Evolutionary conservation across 2,888 invertebrate species (phyloP), one percentile per base, ranked within the genome.

Genomic region (Blomia tropicalis): DNA sequence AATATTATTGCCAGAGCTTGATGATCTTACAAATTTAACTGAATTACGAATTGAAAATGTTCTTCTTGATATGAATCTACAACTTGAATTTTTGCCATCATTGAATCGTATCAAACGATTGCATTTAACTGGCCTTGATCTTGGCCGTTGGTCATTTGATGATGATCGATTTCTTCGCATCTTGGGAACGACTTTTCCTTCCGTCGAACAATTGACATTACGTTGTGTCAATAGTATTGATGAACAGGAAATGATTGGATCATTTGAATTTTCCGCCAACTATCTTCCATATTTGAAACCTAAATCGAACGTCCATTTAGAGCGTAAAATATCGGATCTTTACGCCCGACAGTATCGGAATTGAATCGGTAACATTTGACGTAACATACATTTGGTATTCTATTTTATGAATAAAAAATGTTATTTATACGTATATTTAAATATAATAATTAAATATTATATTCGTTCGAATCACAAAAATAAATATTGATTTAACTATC

Each of bases 191-290:
- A 11, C 51, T n/a, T 47, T 47, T 19, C 51, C 51, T 11, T 14
- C 5, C 7, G 23, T 47, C 23, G 51, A 7, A 7, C 5, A 22
- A 27, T 11, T 47, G 51, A 47, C 22, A 7, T n/a, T 47, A 7
- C 51, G 51, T n/a, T 47, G 51, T 27, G 51, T 47, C 11, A 47
- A 47, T n/a, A 14, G 11, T 11, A 47, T 47, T 27, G 51, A 47
- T n/a, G 51, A 47, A n/a, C 7, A 27, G 23, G 51, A 47, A 22
- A 27, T 47, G 51, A 11, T 47, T 22, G 51, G 27, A 7, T 7
- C 51, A 22, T 47, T 47, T 19, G 51, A 22, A n/a, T 22, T 47
- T 27, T 7, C 51, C 7, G 11, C 51, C 7, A 27, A 47, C 5
- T 47, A 27, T 27, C 27, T 47, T 47, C 11, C 5, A 22, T 27